Evolutionary conservation across 2,797 vertebrate genomes (phyloP).

Genomic region (Sebastes glaucus): DNA sequence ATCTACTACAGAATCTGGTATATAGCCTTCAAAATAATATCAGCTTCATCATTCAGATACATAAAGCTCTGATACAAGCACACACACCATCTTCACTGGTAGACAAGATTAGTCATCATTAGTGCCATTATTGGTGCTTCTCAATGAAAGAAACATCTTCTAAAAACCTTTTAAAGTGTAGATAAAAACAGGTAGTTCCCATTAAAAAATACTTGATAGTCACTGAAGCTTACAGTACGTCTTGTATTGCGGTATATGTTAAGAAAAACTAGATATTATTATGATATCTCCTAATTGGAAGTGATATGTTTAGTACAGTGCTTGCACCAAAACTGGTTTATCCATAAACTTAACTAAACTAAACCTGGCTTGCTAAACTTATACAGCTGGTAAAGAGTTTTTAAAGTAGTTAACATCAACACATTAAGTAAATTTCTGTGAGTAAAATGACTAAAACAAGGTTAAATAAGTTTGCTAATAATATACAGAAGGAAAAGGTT

Average conservation of each 20-base stretch:
- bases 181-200: constrained; percentile 63
- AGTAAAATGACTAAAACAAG: constrained; percentile 62
- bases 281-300: constrained; percentile 48
- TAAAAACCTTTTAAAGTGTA: constrained; percentile 53
- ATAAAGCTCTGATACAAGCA: constrained; percentile 57
- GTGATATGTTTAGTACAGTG: constrained; percentile 65
- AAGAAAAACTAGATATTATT: constrained; percentile 49
- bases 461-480: constrained; percentile 61
- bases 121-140: constrained; percentile 46
- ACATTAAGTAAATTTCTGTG: constrained; percentile 56
- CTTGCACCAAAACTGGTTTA: constrained; percentile 38
- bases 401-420: constrained; percentile 56
- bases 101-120: constrained; percentile 43
- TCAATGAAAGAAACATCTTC: constrained; percentile 37
- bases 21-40: constrained; percentile 33
- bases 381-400: constrained; percentile 43
- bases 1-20: constrained; percentile 27
- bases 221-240: constrained; percentile 59
- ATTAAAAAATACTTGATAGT: constrained; percentile 57
- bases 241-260: constrained; percentile 61
- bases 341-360: constrained; percentile 47
- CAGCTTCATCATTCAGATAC: constrained; percentile 39
- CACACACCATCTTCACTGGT: constrained; percentile 47
- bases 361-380: constrained; percentile 49
- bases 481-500: constrained; percentile 68